Conservation (phyloP, 2,888 invertebrate species). For the Xanthia icteritia region DNA sequence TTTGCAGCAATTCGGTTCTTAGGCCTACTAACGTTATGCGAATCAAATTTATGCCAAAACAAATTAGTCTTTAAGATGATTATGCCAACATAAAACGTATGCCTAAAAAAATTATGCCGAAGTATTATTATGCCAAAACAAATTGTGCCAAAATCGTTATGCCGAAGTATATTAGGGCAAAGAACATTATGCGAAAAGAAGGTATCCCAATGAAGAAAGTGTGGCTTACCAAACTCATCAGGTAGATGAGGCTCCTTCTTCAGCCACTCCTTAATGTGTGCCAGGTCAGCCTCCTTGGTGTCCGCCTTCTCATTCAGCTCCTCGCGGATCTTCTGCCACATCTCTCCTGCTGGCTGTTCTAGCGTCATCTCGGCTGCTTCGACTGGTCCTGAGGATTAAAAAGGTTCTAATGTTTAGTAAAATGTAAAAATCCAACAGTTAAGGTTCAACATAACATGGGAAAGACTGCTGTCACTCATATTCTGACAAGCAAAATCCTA, state of each 20-base stretch:
- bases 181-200: too few relatives aligned
- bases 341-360: conserved; percentile 93
- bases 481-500: not conserved
- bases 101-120: too few relatives aligned
- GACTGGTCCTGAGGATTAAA: conserved; percentile 78
- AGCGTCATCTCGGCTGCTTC: conserved; percentile 91
- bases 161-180: too few relatives aligned
- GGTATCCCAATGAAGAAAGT: too few relatives aligned
- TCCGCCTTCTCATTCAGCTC: conserved; percentile 93
- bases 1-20: too few relatives aligned
- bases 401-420: not conserved
- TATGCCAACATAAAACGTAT: too few relatives aligned
- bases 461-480: not conserved
- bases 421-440: not conserved
- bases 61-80: too few relatives aligned
- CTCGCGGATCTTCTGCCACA: conserved; percentile 93
- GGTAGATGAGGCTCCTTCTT: conserved; percentile 92
- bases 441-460: not conserved
- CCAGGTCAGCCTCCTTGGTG: conserved; percentile 90
- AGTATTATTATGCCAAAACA: too few relatives aligned
- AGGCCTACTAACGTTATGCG: too few relatives aligned
- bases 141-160: too few relatives aligned
- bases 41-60: too few relatives aligned
- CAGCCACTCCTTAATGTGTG: conserved; percentile 92
- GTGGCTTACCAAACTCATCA: conserved; percentile 87